Evolutionary conservation across 2,113 vertebrate species (phyloP), one percentile per base, ranked within the genome.

Genomic region (Turnix velox): DNA sequence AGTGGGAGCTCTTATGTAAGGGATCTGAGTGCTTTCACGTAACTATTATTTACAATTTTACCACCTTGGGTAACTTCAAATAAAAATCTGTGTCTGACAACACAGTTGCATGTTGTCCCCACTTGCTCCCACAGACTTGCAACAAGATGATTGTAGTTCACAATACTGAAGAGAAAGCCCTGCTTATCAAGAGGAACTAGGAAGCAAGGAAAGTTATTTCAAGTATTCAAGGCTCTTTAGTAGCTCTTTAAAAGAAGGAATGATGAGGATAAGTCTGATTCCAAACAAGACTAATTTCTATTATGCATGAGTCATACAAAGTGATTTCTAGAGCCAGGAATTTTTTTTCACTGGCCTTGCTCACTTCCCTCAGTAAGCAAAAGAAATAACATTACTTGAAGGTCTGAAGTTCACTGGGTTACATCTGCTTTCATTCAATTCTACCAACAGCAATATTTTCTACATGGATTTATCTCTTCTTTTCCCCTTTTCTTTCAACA

Each of bases 341-440:
- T 12, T 58, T 90, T 35, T n/a, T 90, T 78, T 83, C 43, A 71
- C 19, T 94, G 87, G 23, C 39, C 51, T 80, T 58, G 40, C 54
- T 93, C 46, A 61, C 57, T 95, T 90, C 76, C 68, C 58, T 76
- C 72, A 69, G 27, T 67, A 90, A 90, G 57, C 16, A 3, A 94
- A 87, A 88, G 54, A 86, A 80, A 83, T 35, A 85, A 57, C 27
- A 77, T 81, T 85, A 52, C n/a, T 84, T 92, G 67, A 65, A 14
- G 57, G 46, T 79, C 81, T 95, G 68, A 92, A 96, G 82, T 88
- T 83, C 90, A 94, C 62, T 66, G 35, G 40, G 71, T 87, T 87
- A 87, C 67, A 62, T 89, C 71, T 92, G 78, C 66, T 94, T 96
- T 92, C 85, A 65, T 28, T 91, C 89, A 75, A 3, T 71, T 72